Conservation (phyloP, 2,113 vertebrate species). For the Ictidomys tridecemlineatus region DNA sequence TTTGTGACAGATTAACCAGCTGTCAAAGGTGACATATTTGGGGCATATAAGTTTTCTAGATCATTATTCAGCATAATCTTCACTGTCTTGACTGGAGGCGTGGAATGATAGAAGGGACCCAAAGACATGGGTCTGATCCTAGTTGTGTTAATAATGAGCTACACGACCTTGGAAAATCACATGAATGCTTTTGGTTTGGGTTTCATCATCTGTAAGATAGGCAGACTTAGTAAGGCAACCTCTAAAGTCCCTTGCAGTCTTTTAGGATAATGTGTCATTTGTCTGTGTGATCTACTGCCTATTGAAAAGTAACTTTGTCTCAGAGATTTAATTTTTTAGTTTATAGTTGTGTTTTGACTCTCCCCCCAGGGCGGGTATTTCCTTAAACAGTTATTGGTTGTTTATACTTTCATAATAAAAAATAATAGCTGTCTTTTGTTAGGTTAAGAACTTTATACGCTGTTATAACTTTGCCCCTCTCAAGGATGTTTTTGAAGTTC, state of each 20-base stretch:
- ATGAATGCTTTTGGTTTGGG: background rate
- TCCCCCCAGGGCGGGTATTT: background rate
- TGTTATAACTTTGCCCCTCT: background rate
- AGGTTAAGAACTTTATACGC: background rate
- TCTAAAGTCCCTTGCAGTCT: background rate
- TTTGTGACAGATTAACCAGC: background rate
- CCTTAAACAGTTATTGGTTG: background rate
- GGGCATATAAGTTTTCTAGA: background rate
- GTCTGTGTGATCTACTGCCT: background rate
- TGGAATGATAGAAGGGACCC: background rate
- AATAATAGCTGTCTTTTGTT: background rate
- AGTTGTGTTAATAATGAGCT: background rate
- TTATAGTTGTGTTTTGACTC: slow-evolving; percentile 7
- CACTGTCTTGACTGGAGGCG: background rate
- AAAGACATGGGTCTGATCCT: background rate
- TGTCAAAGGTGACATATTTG: background rate
- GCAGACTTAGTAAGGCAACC: background rate
- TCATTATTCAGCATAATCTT: background rate
- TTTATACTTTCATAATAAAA: slow-evolving; percentile 23
- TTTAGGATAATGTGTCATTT: background rate
- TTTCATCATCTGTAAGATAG: background rate
- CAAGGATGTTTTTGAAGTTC: background rate
- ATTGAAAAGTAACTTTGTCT: background rate
- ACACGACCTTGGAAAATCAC: background rate
- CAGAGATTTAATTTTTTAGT: background rate